Conservation (phyloP, 2,888 invertebrate species). For the Tenthredo livida region DNA sequence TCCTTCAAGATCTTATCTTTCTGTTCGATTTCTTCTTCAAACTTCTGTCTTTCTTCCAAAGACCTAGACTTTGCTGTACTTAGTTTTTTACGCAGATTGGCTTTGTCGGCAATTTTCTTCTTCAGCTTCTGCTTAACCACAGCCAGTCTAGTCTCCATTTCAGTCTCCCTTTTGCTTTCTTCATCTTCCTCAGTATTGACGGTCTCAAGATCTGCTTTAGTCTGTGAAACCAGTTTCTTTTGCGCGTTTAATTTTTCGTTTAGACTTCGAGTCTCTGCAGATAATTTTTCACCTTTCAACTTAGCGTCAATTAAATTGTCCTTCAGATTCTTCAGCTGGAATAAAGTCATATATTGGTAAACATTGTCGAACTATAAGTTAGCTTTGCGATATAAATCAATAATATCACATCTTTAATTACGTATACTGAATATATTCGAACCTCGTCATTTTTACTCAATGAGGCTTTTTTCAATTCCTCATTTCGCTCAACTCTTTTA, state of each 20-base stretch:
- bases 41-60: constrained; percentile 2
- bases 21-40: constrained; percentile 49
- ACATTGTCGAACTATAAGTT: background rate
- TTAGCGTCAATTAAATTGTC: background rate
- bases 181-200: constrained; percentile 41
- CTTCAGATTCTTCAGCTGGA: background rate
- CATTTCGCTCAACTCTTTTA: constrained; percentile 19
- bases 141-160: constrained; percentile 54
- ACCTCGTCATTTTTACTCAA: constrained; percentile 47
- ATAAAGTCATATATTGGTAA: background rate
- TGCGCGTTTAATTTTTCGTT: constrained; percentile 37
- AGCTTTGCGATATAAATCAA: background rate
- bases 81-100: constrained; percentile 1
- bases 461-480: constrained; percentile 53
- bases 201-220: background rate
- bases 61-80: constrained; percentile 22
- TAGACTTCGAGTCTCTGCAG: constrained; percentile 47
- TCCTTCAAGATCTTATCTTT: constrained; percentile 24
- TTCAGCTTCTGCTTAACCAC: constrained; percentile 54
- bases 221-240: constrained; percentile 18
- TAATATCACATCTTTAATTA: background rate
- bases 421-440: background rate
- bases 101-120: constrained; percentile 50
- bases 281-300: background rate
- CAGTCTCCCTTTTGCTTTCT: constrained; percentile 49